Base-by-base conservation (phyloP, 2,888 invertebrate genomes). In the Pantelozetes paolii region DNA sequence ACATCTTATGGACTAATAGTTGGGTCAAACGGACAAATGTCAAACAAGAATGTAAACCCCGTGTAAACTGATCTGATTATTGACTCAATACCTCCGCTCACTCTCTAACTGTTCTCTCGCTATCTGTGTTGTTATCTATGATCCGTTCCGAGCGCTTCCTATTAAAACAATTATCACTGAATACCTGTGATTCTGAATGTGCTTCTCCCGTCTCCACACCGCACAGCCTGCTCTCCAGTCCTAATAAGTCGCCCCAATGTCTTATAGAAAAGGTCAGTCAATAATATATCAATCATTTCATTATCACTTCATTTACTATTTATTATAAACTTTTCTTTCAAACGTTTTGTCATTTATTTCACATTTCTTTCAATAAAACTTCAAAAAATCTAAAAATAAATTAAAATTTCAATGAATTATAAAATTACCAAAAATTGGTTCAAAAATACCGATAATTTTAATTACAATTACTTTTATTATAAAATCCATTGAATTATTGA, bases 131-230 rank as follows among this genome's bases (percentile, higher is more conserved):
- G 11, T 62, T 30, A 62, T 30, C 62, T 62, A 62, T 62, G 62
- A 62, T 62, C 28, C 62, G 62, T 62, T 32, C 30, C 30, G 62
- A 62, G 32, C 62, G 62, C 32, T 62, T 30, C 62, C 62, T 62
- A 62, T 62, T 62, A 32, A 62, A 62, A 30, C 62, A 62, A 62
- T 62, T 62, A 62, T 62, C 62, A 62, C 32, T 62, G 62, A 62
- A 62, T 62, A 62, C 62, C 62, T 62, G 62, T 62, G 62, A 62
- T 30, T 30, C 62, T 9, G 62, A 62, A 1, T 62, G 62, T 62
- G 5, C 62, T 3, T 62, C 62, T 9, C 62, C 62, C 8, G 62
- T 18, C 26, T 62, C 62, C 30, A 15, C 62, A 9, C 32, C 30
- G 13, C 62, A 62, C 30, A 62, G 62, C 26, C n/a, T 62, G 32